Base-by-base conservation (phyloP, 2,888 invertebrate genomes). In the Tipula confusa region DNA sequence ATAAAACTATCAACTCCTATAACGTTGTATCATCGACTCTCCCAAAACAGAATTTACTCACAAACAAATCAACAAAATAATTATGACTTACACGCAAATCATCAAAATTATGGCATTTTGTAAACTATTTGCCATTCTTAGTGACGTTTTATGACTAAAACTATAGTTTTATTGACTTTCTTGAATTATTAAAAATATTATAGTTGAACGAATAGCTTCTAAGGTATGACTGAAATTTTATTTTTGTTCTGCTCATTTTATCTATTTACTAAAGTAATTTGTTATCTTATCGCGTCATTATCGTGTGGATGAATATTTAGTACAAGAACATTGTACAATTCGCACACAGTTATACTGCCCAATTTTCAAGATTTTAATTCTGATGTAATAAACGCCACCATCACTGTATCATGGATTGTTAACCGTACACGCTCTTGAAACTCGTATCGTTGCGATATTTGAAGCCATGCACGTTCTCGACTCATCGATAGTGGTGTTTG, bases 401-500 rank as follows among this genome's bases (percentile, higher is more conserved):
- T 43, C 1, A 43, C 43, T 6, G 43, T 43, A n/a, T 43, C 43
- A 43, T 43, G 43, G n/a, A 43, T 43, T n/a, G 43, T 43, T 15
- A 43, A 89, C 87, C 79, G 89, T 87, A 43, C 43, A 43, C 43
- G 43, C 43, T 43, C 43, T 43, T 43, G 43, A 43, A 43, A 43
- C 15, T 43, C 43, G 9, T 43, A 43, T 43, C 43, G 43, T 43
- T 43, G 43, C 13, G 43, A 43, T 43, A 43, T 43, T 43, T 43
- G 43, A 2, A 43, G 43, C 43, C 43, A 43, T 15, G 43, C 4
- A 2, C 43, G 43, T 43, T 43, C 43, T 43, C 43, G 43, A n/a
- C 43, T 90, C 82, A 91, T 86, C 1, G 90, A 90, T 83, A 91
- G 86, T 9, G 91, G 90, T 79, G 89, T 89, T 86, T 90, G 89